Percentiles rank a stretch among this genome's conserved stretches.
Conservation (phyloP, 2,113 vertebrate genomes). For the Oxyura jamaicensis region DNA sequence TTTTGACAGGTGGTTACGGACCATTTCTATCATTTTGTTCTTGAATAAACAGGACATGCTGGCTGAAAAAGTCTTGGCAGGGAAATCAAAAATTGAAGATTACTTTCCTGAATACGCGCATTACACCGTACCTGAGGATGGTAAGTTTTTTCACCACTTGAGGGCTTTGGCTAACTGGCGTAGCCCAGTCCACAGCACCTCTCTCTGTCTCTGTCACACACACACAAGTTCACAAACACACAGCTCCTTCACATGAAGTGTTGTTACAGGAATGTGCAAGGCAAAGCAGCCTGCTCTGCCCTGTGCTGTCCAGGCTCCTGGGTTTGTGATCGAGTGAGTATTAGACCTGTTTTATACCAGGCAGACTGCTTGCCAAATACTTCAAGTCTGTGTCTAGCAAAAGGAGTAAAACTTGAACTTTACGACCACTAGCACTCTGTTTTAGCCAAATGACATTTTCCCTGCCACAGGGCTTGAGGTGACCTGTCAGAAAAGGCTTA, state of each 20-base stretch:
- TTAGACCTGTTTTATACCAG: not conserved
- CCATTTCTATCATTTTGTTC: constrained; percentile 98
- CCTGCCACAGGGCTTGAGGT: not conserved
- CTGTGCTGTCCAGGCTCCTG: not conserved
- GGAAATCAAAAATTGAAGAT: constrained; percentile 99
- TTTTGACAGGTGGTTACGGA: constrained; percentile 92
- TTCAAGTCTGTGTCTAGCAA: not conserved
- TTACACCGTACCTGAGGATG: constrained; percentile 98
- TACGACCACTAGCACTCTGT: not conserved
- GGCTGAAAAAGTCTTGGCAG: constrained; percentile 98
- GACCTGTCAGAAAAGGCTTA: not conserved
- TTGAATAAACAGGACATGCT: constrained; percentile 99
- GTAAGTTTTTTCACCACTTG: constrained; percentile 73
- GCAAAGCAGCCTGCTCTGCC: not conserved
- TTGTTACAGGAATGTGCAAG: not conserved
- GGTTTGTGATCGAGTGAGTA: not conserved
- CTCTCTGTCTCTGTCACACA: not conserved
- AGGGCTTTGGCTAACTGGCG: not conserved
- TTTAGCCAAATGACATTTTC: not conserved
- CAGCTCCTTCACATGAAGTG: not conserved
- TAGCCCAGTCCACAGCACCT: not conserved
- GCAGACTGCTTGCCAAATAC: not conserved
- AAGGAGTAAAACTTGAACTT: not conserved
- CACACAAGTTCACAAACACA: not conserved
- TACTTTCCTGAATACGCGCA: constrained; percentile 96